Conservation (phyloP, 2,113 vertebrate genomes). For the Sarotherodon lohbergeri region DNA sequence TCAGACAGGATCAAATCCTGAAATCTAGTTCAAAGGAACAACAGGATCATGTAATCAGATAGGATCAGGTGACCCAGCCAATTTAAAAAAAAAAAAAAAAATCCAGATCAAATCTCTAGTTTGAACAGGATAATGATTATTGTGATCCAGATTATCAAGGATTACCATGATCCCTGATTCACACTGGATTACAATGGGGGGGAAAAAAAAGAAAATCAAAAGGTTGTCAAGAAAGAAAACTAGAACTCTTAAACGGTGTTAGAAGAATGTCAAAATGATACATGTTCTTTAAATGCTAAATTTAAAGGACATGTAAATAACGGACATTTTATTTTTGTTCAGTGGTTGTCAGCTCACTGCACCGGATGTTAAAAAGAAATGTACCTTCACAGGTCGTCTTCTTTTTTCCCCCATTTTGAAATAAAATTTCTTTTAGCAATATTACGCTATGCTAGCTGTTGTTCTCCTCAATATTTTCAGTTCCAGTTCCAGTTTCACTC, state of each 20-base stretch:
- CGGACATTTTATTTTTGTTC: too few species aligned
- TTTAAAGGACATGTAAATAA: neutral
- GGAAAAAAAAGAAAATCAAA: neutral
- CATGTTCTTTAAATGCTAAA: neutral
- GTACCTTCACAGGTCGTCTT: neutral
- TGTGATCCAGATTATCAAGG: neutral
- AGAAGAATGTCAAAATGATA: neutral
- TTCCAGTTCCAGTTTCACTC: neutral
- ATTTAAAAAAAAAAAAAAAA: neutral
- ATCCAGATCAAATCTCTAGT: neutral
- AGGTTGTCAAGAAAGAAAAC: neutral
- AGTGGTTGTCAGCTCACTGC: too few species aligned
- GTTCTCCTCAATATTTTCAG: neutral
- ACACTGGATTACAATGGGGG: neutral
- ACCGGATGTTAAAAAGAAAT: too few species aligned
- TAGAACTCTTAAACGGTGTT: neutral
- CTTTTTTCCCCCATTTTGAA: too few species aligned
- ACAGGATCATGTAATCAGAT: neutral
- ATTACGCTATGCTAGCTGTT: neutral
- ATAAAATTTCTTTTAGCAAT: neutral
- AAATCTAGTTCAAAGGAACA: neutral
- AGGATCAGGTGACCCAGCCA: neutral
- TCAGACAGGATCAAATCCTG: neutral
- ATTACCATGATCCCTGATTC: neutral
- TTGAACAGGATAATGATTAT: neutral